Evolutionary conservation across 2,113 vertebrate genomes (phyloP), one percentile per base, ranked within the genome.

Genomic region (Solenodon paradoxus): DNA sequence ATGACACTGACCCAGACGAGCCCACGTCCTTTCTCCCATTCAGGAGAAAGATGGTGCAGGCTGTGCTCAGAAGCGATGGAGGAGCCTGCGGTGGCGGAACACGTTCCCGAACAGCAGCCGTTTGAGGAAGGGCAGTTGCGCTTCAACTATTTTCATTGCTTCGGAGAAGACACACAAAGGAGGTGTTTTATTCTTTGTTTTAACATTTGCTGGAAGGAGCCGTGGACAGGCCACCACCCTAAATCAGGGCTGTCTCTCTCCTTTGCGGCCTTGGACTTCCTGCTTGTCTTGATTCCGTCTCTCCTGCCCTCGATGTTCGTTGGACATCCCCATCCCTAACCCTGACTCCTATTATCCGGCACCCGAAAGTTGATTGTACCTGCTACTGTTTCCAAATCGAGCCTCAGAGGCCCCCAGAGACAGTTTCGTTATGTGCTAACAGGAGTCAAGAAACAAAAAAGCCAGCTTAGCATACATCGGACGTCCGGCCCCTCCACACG

Each of bases 331-430:
- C 75, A 3, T 9, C 26, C 32, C 4, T 19, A 49, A 6, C 47
- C n/a, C 1, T 4, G 47, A 7, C n/a, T 7, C 66, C 30, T 45
- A 0, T 15, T 11, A 0, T 4, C 45, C 9, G 20, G 13, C 38
- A 28, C 32, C 26, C 20, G 7, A 32, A 47, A 47, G n/a, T 49
- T 1, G 12, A 32, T 5, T 2, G 22, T n/a, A n/a, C n/a, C n/a
- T n/a, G n/a, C n/a, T n/a, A n/a, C n/a, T n/a, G n/a, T n/a, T n/a
- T n/a, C n/a, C n/a, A n/a, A n/a, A n/a, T n/a, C n/a, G n/a, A n/a
- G n/a, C n/a, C n/a, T n/a, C n/a, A n/a, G n/a, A n/a, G n/a, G n/a
- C n/a, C n/a, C n/a, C n/a, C n/a, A n/a, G n/a, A n/a, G n/a, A n/a
- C n/a, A n/a, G n/a, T n/a, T n/a, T n/a, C n/a, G n/a, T n/a, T n/a